Evolutionary conservation across 2,113 vertebrate genomes (phyloP).

Genomic region (Oxyura jamaicensis): DNA sequence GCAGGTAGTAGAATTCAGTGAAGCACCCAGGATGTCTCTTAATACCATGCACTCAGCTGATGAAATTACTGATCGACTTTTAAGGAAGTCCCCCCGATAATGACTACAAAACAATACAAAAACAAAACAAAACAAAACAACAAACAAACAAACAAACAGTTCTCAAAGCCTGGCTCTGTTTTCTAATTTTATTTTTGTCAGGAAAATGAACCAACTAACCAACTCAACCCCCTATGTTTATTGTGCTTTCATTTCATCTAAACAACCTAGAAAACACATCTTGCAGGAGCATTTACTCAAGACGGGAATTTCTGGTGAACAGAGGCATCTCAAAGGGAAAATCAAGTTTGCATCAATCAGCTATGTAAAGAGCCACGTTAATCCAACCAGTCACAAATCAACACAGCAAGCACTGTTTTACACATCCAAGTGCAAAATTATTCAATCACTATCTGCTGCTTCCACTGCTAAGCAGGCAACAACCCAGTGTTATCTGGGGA

Average conservation of each 20-base stretch:
- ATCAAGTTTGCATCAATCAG: background rate
- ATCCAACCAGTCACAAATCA: constrained; percentile 8
- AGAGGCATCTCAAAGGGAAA: background rate
- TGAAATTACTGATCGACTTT: background rate
- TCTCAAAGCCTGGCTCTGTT: background rate
- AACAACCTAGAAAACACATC: background rate
- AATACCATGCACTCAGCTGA: background rate
- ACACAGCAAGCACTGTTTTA: background rate
- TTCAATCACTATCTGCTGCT: background rate
- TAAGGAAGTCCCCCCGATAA: background rate
- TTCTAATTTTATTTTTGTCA: background rate
- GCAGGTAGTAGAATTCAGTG: background rate
- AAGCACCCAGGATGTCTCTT: background rate
- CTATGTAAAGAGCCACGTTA: background rate
- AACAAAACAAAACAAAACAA: background rate
- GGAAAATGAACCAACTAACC: background rate
- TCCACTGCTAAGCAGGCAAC: background rate
- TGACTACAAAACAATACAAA: background rate
- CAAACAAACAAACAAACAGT: background rate
- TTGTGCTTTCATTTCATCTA: background rate
- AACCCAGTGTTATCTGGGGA: background rate
- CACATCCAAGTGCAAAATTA: constrained; percentile 26
- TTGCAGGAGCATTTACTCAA: background rate
- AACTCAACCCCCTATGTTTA: background rate
- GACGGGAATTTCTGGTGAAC: background rate